Evolutionary conservation across 2,113 vertebrate species (phyloP).

Genomic region (Lontra canadensis): DNA sequence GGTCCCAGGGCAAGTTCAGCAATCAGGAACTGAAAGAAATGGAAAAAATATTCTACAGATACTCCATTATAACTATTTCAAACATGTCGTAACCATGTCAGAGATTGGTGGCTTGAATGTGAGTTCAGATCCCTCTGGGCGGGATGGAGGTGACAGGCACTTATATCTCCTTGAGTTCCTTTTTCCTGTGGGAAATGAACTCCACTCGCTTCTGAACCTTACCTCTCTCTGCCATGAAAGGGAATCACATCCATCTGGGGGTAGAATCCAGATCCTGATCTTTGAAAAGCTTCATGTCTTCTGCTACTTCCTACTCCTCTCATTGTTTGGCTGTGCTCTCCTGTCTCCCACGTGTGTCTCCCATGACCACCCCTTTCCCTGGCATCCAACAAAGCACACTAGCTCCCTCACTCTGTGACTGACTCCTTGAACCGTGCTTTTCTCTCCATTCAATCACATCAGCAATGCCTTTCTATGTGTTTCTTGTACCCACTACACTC

Average conservation of each 20-base stretch:
- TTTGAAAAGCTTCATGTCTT: neutral
- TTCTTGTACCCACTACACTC: no score
- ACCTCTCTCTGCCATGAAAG: neutral
- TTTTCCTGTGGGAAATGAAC: neutral
- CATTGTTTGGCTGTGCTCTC: neutral
- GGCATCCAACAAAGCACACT: no score
- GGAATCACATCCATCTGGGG: neutral
- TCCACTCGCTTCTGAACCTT: neutral
- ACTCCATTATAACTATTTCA: accelerated
- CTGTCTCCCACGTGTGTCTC: neutral
- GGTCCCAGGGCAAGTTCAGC: neutral
- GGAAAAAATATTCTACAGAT: neutral
- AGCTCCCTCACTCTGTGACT: no score
- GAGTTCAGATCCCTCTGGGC: neutral
- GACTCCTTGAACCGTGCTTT: no score
- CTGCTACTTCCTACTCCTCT: neutral
- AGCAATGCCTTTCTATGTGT: no score
- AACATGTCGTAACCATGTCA: accelerated
- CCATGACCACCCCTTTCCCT: neutral
- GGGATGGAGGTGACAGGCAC: accelerated
- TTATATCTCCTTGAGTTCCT: neutral
- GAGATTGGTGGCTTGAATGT: neutral
- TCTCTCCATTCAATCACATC: no score
- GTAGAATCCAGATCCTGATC: neutral
- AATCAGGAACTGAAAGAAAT: neutral